Evolutionary conservation across 2,888 invertebrate genomes (phyloP).

Genomic region (Spodoptera picta): DNA sequence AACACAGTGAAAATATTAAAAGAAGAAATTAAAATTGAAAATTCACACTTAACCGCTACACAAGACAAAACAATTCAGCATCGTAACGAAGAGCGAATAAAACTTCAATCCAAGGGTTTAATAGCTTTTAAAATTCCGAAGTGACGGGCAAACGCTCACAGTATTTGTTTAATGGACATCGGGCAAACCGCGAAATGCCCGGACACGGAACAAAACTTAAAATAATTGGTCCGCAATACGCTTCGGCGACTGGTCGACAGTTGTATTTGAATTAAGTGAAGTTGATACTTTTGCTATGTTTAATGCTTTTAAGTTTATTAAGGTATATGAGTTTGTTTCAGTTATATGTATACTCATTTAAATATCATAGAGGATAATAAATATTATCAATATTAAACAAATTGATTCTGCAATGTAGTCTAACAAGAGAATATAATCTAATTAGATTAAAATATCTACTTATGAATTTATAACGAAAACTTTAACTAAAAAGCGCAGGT

Average conservation of each 20-base stretch:
- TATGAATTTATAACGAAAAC: no score
- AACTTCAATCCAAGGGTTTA: conserved; percentile 68
- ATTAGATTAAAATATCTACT: no score
- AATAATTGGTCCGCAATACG: conserved; percentile 86
- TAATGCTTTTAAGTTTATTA: no score
- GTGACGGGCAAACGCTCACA: conserved; percentile 65
- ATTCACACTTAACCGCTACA: conserved; percentile 35
- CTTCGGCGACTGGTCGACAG: conserved; percentile 68
- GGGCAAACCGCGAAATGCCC: conserved; percentile 82
- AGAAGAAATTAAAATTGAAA: conserved; percentile 20
- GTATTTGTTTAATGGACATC: conserved; percentile 81
- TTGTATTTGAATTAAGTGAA: conserved; percentile 33
- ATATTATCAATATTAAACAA: no score
- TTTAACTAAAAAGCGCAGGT: no score
- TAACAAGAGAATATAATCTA: no score
- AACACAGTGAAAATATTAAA: background rate
- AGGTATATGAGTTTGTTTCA: no score
- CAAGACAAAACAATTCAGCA: conserved; percentile 46
- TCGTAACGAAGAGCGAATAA: conserved; percentile 61
- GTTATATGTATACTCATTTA: no score
- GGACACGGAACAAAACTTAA: conserved; percentile 88
- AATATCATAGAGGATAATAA: no score
- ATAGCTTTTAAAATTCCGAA: conserved; percentile 74
- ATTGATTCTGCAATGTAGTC: no score
- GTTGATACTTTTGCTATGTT: conserved; percentile 66